Conservation (phyloP, 2,888 invertebrate genomes). For the Andrena chrysosceles region DNA sequence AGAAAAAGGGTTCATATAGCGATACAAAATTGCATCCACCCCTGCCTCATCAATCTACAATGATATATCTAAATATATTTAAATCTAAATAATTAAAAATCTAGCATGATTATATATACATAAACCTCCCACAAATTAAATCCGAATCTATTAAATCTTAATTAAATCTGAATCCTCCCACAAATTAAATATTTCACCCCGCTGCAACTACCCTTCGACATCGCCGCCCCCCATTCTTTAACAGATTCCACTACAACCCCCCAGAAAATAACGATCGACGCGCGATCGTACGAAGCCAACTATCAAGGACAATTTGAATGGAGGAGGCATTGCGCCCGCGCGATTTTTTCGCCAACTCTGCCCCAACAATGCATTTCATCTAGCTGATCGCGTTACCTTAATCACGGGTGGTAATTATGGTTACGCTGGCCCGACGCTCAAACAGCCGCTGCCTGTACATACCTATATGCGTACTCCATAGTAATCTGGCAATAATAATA, state of each 20-base stretch:
- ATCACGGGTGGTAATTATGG: constrained; percentile 50
- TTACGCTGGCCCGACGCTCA: constrained; percentile 33
- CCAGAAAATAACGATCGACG: not conserved
- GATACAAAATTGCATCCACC: no score
- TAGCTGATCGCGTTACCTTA: constrained; percentile 26
- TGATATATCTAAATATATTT: no score
- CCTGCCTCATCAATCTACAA: no score
- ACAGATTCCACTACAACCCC: no score
- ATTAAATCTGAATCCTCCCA: no score
- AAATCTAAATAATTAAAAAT: no score
- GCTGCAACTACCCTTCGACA: no score
- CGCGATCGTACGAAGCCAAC: not conserved
- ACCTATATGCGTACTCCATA: constrained; percentile 7
- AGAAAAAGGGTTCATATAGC: not conserved
- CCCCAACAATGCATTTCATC: not conserved
- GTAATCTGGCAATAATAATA: constrained; percentile 60
- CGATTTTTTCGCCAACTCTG: constrained; percentile 7
- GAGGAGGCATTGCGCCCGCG: not conserved
- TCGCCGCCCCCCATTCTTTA: no score
- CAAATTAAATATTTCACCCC: no score
- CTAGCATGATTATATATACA: no score
- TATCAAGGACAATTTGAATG: not conserved
- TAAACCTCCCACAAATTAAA: no score
- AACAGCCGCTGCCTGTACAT: constrained; percentile 28
- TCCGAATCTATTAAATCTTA: no score